Percentiles rank a stretch among this genome's conserved stretches.
Conservation (phyloP, 2,797 vertebrate genomes). For the Hyperoplus immaculatus region DNA sequence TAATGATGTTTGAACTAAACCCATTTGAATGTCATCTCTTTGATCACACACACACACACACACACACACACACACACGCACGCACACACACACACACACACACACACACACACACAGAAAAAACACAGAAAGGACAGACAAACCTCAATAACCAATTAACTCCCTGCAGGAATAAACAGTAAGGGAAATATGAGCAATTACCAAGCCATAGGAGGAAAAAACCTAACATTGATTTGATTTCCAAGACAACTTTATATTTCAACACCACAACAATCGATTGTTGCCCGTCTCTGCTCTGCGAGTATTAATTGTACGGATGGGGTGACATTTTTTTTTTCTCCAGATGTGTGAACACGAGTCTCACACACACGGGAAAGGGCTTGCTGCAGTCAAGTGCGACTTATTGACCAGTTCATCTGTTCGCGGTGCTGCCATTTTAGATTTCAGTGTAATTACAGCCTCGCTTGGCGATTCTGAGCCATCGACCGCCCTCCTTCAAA, state of each 20-base stretch:
- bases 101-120: too few relatives aligned
- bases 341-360: constrained; percentile 55
- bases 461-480: constrained; percentile 76
- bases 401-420: constrained; percentile 82
- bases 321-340: constrained; percentile 74
- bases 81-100: too few relatives aligned
- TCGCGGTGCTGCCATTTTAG: constrained; percentile 81
- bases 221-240: constrained; percentile 48
- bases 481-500: constrained; percentile 72
- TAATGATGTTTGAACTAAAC: constrained; percentile 10
- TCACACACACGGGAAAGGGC: constrained; percentile 34
- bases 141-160: constrained; percentile 18
- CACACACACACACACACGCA: too few relatives aligned
- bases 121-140: constrained; percentile 8
- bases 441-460: constrained; percentile 88
- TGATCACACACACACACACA: not conserved
- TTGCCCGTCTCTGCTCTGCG: constrained; percentile 74
- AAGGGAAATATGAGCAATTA: constrained; percentile 41
- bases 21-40: constrained; percentile 6
- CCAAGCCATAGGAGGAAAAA: constrained; percentile 21
- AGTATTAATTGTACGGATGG: constrained; percentile 80
- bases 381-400: constrained; percentile 55
- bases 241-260: constrained; percentile 47
- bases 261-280: constrained; percentile 71
- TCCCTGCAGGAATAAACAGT: constrained; percentile 33